Conservation (phyloP, 2,113 vertebrate genomes). For the Colistium nudipinnis region DNA sequence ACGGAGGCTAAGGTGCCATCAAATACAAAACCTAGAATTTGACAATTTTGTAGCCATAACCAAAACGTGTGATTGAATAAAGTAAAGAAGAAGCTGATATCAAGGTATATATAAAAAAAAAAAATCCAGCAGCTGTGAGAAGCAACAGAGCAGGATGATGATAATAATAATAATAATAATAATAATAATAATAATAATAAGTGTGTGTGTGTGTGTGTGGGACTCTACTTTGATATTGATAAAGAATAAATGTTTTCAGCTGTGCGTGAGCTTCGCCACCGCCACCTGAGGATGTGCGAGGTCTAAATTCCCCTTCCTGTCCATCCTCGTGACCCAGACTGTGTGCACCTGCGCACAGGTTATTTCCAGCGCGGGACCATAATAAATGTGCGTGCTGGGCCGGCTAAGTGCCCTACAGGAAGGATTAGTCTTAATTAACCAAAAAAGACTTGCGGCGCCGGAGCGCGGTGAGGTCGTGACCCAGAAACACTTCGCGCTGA, state of each 20-base stretch:
- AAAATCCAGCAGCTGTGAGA: neutral
- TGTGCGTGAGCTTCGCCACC: no score
- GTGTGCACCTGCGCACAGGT: conserved; percentile 34
- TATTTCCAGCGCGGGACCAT: conserved; percentile 52
- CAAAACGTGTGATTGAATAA: neutral
- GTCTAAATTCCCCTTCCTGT: no score
- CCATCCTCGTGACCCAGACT: no score
- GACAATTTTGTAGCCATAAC: neutral
- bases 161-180: no score
- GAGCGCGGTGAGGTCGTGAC: conserved; percentile 19
- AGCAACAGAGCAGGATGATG: neutral
- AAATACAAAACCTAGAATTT: neutral
- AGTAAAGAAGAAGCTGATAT: neutral
- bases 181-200: no score
- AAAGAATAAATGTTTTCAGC: no score
- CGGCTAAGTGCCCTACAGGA: conserved; percentile 35
- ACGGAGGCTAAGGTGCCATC: conserved; percentile 2
- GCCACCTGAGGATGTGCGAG: no score
- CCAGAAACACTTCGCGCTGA: conserved; percentile 24
- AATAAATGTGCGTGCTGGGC: conserved; percentile 5
- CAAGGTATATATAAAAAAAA: neutral
- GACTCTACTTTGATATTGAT: no score
- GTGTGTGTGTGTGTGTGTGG: neutral
- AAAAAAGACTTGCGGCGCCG: conserved; percentile 34
- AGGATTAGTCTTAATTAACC: conserved; percentile 59